Conservation (phyloP, 2,888 invertebrate species). For the Chloroclystis v-ata region DNA sequence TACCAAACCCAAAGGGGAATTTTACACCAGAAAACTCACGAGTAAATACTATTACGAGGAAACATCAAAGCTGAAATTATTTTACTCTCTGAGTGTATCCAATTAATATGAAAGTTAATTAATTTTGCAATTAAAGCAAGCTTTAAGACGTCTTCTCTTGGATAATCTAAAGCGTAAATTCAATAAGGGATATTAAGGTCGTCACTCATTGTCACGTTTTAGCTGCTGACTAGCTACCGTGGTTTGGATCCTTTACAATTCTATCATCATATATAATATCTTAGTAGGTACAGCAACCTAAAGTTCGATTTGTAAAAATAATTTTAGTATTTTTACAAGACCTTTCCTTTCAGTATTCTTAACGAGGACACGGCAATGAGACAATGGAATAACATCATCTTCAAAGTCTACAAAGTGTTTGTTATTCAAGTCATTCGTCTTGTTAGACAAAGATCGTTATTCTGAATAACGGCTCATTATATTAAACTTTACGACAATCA, state of each 20-base stretch:
- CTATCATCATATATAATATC: too few relatives aligned
- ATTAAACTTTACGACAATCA: not conserved
- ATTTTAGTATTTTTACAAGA: too few relatives aligned
- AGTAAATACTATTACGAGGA: not conserved
- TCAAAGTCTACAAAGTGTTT: not conserved
- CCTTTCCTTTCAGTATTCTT: too few relatives aligned
- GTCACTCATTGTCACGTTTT: too few relatives aligned
- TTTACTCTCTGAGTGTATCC: not conserved
- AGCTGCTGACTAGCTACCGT: too few relatives aligned
- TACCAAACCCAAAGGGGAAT: too few relatives aligned
- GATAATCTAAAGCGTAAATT: not conserved
- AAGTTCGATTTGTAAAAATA: too few relatives aligned
- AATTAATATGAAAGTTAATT: slow-evolving; percentile 1
- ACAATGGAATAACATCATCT: too few relatives aligned
- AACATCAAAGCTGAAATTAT: slow-evolving; percentile 1
- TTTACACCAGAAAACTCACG: not conserved
- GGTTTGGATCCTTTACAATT: too few relatives aligned
- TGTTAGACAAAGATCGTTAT: slow-evolving; percentile 1
- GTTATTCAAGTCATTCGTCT: not conserved
- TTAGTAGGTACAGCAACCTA: too few relatives aligned
- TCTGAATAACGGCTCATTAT: not conserved
- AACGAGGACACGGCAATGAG: too few relatives aligned
- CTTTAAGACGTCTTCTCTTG: not conserved
- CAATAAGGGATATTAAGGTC: too few relatives aligned
- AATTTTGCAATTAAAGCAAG: slow-evolving; percentile 1